These are phyloP conservation scores for Seriola aureovittata DNA, from an alignment of 2,113 vertebrate genomes.

Conservation along the genomic window DNA sequence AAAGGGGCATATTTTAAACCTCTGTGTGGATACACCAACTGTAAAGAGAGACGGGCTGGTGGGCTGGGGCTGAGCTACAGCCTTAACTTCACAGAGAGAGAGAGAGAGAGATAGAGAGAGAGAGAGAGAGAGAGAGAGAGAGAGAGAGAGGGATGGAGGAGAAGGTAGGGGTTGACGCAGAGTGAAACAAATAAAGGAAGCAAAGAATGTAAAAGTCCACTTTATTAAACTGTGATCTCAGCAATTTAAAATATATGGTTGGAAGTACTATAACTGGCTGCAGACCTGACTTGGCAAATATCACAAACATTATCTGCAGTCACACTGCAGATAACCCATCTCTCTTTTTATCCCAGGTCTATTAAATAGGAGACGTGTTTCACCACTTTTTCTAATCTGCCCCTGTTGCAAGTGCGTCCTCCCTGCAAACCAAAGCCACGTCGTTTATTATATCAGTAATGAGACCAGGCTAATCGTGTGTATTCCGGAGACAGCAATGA, in stretches of 20 bases:
- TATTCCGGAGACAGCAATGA: conserved; percentile 82
- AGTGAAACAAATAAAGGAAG: conserved; percentile 53
- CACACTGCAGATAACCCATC: conserved; percentile 53
- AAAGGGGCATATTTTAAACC: conserved; percentile 85
- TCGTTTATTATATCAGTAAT: conserved; percentile 84
- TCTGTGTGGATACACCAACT: conserved; percentile 77
- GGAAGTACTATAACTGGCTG: conserved; percentile 29
- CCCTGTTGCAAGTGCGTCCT: conserved; percentile 53
- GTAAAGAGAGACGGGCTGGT: conserved; percentile 72
- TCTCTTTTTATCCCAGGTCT: conserved; percentile 50
- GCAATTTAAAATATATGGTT: conserved; percentile 11
- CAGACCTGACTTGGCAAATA: conserved; percentile 54
- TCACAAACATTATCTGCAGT: conserved; percentile 51
- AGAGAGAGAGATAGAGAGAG: conserved; percentile 11
- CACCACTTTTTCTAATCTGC: conserved; percentile 45
- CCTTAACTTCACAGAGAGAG: conserved; percentile 63
- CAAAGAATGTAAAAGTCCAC: conserved; percentile 45
- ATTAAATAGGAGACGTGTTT: conserved; percentile 62
- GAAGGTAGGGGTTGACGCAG: conserved; percentile 13
- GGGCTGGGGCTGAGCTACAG: conserved; percentile 65
- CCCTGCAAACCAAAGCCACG: conserved; percentile 68
- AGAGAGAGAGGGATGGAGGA: conserved; percentile 17
- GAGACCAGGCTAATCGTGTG: conserved; percentile 82
- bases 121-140: conserved; percentile 9
- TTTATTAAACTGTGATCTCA: conserved; percentile 53